These are phyloP conservation scores for Mastigias papua DNA, from an alignment of 30 jellyfish, hydroid and myxozoan species.

Conservation along the genomic window DNA sequence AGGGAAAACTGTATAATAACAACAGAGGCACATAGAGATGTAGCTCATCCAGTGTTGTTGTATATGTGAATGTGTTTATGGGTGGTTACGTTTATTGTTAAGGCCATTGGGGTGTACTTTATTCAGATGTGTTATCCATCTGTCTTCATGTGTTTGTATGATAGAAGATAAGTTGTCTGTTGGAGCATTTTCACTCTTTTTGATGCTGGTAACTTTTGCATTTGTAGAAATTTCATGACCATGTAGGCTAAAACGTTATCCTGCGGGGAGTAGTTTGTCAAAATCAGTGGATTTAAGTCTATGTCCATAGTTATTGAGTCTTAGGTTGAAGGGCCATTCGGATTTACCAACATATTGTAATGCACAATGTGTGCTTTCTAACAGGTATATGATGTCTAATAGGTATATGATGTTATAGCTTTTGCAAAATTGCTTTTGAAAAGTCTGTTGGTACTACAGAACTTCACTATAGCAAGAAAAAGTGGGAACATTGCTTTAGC, in stretches of 20 bases:
- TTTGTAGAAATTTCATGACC: neutral
- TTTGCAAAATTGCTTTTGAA: too few relatives aligned
- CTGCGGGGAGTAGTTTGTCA: neutral
- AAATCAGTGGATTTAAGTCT: neutral
- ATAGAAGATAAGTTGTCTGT: neutral
- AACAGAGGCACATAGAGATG: neutral
- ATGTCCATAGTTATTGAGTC: neutral
- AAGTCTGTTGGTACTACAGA: too few relatives aligned
- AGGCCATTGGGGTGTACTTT: neutral
- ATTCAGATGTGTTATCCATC: neutral
- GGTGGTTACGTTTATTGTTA: too few relatives aligned
- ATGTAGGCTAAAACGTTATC: neutral
- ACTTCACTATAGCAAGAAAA: too few relatives aligned
- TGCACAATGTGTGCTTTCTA: neutral
- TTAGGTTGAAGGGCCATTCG: conserved; percentile 12
- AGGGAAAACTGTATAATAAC: neutral
- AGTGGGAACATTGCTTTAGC: too few relatives aligned
- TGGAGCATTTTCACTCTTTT: neutral
- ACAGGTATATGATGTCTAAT: too few relatives aligned
- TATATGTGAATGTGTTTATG: neutral
- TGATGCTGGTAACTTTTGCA: neutral
- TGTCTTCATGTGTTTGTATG: neutral
- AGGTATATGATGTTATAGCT: too few relatives aligned
- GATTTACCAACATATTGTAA: neutral
- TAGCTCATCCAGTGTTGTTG: neutral